These are phyloP conservation scores for Sebastes schlegelii DNA, from an alignment of 2,113 vertebrate genomes.

Conservation along the genomic window DNA sequence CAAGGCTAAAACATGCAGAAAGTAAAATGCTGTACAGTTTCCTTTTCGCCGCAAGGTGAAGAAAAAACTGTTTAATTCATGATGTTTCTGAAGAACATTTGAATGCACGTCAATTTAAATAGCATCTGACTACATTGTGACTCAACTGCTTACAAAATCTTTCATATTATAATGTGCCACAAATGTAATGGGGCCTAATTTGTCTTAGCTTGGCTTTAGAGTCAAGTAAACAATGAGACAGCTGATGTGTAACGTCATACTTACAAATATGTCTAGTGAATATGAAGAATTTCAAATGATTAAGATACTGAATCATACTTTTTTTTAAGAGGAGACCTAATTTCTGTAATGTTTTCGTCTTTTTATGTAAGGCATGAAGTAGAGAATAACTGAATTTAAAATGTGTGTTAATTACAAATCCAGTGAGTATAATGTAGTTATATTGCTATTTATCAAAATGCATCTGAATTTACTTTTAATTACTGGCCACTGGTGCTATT, in stretches of 20 bases:
- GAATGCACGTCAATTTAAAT: background rate
- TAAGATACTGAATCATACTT: background rate
- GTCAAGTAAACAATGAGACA: background rate
- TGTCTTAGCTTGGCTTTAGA: background rate
- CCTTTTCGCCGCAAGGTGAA: background rate
- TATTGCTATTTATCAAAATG: background rate
- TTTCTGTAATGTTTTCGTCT: background rate
- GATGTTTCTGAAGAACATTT: background rate
- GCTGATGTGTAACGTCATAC: background rate
- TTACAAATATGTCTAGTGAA: background rate
- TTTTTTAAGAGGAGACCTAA: background rate
- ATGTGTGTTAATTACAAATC: background rate
- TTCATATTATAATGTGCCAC: background rate
- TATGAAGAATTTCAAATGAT: background rate
- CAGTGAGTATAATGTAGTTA: background rate
- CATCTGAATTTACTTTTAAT: background rate
- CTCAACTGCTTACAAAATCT: background rate
- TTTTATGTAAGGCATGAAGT: background rate
- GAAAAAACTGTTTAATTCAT: background rate
- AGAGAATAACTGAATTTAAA: background rate
- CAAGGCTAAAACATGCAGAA: constrained; percentile 25
- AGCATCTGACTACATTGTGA: background rate
- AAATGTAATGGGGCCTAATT: background rate
- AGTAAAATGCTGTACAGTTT: constrained; percentile 4
- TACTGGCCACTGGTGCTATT: background rate